These are phyloP conservation scores for Ifrita kowaldi DNA, from an alignment of 2,113 vertebrate genomes.

Conservation along the genomic window DNA sequence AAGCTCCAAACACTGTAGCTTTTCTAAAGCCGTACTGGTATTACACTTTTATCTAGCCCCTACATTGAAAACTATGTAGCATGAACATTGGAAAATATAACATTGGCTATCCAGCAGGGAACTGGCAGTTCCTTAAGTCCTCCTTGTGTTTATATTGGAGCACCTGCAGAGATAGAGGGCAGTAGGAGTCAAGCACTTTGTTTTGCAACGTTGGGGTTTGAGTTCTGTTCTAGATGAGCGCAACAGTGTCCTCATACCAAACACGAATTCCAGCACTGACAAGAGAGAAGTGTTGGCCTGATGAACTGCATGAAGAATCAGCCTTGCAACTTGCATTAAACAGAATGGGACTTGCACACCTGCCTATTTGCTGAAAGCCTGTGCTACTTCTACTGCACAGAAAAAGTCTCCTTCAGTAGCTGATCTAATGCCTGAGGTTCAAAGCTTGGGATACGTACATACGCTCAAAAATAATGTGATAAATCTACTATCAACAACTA, in stretches of 20 bases:
- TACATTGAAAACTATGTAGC: constrained; percentile 32
- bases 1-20: constrained; percentile 53
- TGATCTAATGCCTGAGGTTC: constrained; percentile 14
- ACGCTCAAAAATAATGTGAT: background rate
- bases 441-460: background rate
- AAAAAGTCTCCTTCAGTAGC: background rate
- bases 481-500: constrained; percentile 27
- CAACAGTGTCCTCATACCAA: background rate
- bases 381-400: constrained; percentile 2
- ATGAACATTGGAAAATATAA: background rate
- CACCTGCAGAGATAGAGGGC: constrained; percentile 1
- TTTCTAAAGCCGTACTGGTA: constrained; percentile 20
- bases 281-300: background rate
- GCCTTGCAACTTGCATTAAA: background rate
- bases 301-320: background rate
- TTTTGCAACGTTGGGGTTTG: background rate
- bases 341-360: background rate
- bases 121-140: background rate
- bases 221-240: background rate
- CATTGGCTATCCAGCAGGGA: background rate
- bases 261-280: background rate
- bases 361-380: background rate
- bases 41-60: constrained; percentile 31
- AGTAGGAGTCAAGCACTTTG: constrained; percentile 15
- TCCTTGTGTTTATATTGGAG: background rate